A percentile compares a stretch with the other conserved stretches of the same genome.
Evolutionary conservation across 2,888 invertebrate genomes (phyloP).

Genomic region (Eristalinus aeneus): DNA sequence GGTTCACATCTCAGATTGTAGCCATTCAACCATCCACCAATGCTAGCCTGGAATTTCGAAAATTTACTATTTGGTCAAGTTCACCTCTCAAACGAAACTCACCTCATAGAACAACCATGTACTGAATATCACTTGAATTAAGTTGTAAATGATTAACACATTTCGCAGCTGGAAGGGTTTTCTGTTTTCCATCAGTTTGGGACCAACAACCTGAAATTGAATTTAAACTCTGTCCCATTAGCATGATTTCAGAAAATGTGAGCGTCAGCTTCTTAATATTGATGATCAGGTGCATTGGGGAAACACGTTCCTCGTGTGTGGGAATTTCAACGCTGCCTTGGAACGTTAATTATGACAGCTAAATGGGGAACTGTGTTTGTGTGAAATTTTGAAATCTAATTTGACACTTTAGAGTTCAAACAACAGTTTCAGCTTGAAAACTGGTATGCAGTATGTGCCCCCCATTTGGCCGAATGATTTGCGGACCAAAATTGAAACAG

Average conservation of each 20-base stretch:
- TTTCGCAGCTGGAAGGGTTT: slow-evolving; percentile 89
- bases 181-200: slow-evolving; percentile 91
- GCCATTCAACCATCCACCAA: slow-evolving; percentile 86
- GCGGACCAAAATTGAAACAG: neutral
- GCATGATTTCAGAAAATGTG: neutral
- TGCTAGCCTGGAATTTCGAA: slow-evolving; percentile 80
- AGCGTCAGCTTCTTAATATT: neutral
- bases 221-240: neutral
- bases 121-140: slow-evolving; percentile 86
- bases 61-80: neutral
- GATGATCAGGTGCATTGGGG: neutral
- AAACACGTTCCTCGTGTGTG: neutral
- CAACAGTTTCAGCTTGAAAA: neutral
- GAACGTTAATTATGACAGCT: neutral
- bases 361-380: neutral
- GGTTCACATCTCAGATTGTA: slow-evolving; percentile 90
- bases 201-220: slow-evolving; percentile 85
- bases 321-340: neutral
- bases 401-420: neutral
- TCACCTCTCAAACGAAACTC: slow-evolving; percentile 60
- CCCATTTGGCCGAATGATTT: too few relatives aligned
- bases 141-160: slow-evolving; percentile 91
- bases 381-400: neutral
- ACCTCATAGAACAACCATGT: slow-evolving; percentile 82
- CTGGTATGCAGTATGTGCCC: too few relatives aligned